A percentile compares a stretch with the other conserved stretches of the same genome.
These are phyloP conservation scores for Sciaenops ocellatus DNA, from an alignment of 2,797 vertebrate genomes.

Conservation along the genomic window DNA sequence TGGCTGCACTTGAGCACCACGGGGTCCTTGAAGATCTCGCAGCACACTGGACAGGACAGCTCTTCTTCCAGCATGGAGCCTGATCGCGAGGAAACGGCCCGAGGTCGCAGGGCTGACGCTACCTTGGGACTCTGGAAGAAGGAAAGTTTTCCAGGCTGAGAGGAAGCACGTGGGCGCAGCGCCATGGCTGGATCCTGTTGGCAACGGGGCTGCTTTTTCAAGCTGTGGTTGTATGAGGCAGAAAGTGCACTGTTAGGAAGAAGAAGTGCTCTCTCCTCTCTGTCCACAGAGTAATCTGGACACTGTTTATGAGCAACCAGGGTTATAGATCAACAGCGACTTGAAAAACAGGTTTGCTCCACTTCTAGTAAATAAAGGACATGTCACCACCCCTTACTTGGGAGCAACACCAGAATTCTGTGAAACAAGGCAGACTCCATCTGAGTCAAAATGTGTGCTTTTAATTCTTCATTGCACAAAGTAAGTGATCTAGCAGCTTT, in stretches of 20 bases:
- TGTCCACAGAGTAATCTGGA: constrained; percentile 43
- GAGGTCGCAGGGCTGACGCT: constrained; percentile 62
- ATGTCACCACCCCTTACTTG: constrained; percentile 36
- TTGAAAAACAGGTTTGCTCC: constrained; percentile 74
- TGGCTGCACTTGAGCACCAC: constrained; percentile 89
- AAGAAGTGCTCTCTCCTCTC: constrained; percentile 15
- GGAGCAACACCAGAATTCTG: constrained; percentile 7
- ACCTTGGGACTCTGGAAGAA: constrained; percentile 74
- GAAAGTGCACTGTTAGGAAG: not conserved
- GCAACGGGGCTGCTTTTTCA: constrained; percentile 4
- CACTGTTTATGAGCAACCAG: constrained; percentile 39
- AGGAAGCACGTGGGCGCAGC: constrained; percentile 82
- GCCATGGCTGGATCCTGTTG: constrained; percentile 71
- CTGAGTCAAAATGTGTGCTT: not conserved
- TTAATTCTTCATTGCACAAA: not conserved
- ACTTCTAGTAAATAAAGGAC: constrained; percentile 70
- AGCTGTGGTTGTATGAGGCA: not conserved
- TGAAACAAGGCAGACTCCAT: constrained; percentile 26
- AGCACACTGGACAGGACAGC: constrained; percentile 86
- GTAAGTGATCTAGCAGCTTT: not conserved
- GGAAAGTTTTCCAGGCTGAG: constrained; percentile 82
- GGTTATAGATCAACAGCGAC: constrained; percentile 69
- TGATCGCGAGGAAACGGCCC: constrained; percentile 76
- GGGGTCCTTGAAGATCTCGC: constrained; percentile 86
- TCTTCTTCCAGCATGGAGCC: constrained; percentile 83